phyloP scores from a whole-genome alignment of 2,797 vertebrate species.

The Lateolabrax maculatus region DNA sequence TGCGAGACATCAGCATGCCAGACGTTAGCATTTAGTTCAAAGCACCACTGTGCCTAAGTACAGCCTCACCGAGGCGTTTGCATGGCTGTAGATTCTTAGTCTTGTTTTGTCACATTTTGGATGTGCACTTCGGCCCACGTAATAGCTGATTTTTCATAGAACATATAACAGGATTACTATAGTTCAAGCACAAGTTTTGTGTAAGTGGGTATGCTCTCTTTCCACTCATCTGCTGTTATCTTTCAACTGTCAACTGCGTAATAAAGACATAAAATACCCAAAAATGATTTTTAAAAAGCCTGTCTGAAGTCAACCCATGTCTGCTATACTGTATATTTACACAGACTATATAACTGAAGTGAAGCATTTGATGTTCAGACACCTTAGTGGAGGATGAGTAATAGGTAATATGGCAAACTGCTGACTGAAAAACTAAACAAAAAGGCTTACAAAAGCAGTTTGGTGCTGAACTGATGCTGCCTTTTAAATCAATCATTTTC shows the following conservation, averaged over 20 bases:
- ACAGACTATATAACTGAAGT: not conserved
- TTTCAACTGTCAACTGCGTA: not conserved
- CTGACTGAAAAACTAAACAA: constrained; percentile 38
- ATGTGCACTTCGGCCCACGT: not conserved
- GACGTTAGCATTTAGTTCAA: not conserved
- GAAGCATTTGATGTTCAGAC: constrained; percentile 3
- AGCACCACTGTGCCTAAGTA: too few species aligned
- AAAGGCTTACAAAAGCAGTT: constrained; percentile 33
- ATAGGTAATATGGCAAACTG: constrained; percentile 39
- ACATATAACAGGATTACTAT: not conserved
- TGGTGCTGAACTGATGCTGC: constrained; percentile 42
- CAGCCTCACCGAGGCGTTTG: too few species aligned
- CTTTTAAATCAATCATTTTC: constrained; percentile 50
- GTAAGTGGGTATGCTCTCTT: not conserved
- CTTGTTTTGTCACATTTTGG: not conserved
- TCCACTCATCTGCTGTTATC: not conserved
- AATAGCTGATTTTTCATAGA: not conserved
- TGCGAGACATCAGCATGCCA: not conserved
- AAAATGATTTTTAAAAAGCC: not conserved
- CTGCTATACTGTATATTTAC: not conserved
- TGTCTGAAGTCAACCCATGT: not conserved
- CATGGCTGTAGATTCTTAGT: not conserved
- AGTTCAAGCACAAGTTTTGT: not conserved
- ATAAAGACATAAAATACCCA: not conserved
- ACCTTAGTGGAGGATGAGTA: constrained; percentile 9